Conservation (phyloP, 2,113 vertebrate genomes). For the Coracopsis vasa region DNA sequence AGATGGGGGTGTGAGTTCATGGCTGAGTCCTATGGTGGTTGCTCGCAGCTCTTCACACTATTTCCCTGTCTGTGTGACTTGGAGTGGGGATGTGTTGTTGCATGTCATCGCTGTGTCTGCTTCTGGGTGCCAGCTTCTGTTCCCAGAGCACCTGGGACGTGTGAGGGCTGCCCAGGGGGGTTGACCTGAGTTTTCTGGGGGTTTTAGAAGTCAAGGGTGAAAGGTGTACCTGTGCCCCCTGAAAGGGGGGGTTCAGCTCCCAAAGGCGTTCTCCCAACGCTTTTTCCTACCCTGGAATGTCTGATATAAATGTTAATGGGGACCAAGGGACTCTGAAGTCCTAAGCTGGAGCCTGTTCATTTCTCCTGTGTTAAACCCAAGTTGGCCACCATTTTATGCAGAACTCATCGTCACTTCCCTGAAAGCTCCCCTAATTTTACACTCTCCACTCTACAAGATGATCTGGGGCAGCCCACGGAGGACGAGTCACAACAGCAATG, state of each 20-base stretch:
- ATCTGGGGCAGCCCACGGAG: neutral
- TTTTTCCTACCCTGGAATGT: neutral
- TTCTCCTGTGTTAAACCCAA: neutral
- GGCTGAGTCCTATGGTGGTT: accelerated
- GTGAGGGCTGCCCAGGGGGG: neutral
- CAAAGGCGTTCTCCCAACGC: neutral
- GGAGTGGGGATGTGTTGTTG: neutral
- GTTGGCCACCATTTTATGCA: neutral
- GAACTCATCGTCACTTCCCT: neutral
- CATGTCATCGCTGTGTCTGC: accelerated
- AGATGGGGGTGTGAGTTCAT: neutral
- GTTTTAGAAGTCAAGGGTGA: neutral
- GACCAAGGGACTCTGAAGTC: neutral
- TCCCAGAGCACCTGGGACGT: neutral
- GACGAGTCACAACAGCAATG: neutral
- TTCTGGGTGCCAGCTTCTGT: neutral
- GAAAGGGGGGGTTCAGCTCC: neutral
- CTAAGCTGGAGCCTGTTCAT: neutral
- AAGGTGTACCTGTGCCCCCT: neutral
- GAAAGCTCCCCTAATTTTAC: neutral
- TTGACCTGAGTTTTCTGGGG: neutral
- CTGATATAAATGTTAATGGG: neutral
- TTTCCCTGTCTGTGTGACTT: neutral
- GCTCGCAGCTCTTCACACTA: neutral
- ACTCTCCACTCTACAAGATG: neutral